phyloP scores from a whole-genome alignment of 2,113 vertebrate genomes.

The Mastomys coucha region DNA sequence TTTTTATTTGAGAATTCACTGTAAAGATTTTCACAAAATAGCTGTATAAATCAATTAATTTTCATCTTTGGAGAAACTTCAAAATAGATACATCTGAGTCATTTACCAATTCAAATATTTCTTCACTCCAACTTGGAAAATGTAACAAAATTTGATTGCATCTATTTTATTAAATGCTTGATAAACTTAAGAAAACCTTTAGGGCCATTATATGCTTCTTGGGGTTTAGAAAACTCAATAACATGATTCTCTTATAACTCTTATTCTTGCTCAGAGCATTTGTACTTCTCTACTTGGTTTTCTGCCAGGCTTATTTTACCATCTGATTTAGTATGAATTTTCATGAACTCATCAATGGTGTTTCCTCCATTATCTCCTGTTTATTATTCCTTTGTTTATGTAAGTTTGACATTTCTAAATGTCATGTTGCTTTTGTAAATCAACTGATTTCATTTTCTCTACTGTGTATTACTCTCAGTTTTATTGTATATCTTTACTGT shows the following conservation, averaged over 20 bases:
- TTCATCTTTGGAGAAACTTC: background rate
- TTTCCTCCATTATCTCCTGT: background rate
- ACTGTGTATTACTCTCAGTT: background rate
- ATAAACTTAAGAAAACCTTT: constrained; percentile 9
- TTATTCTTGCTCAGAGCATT: background rate
- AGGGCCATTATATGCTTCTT: background rate
- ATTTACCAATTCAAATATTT: background rate
- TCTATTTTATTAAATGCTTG: background rate
- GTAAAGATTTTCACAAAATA: background rate
- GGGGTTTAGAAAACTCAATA: background rate
- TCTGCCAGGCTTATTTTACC: background rate
- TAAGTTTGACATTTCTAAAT: background rate
- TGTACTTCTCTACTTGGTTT: background rate
- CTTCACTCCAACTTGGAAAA: constrained; percentile 27
- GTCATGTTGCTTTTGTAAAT: background rate
- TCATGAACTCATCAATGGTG: background rate
- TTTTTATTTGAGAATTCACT: background rate
- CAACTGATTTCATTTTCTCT: background rate
- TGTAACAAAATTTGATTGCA: constrained; percentile 43
- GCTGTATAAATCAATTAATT: constrained; percentile 22
- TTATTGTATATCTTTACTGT: background rate
- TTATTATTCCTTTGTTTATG: background rate
- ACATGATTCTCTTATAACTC: background rate
- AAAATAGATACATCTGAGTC: background rate
- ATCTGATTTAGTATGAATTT: background rate